Percentiles rank a stretch among this genome's conserved stretches.
Conservation (phyloP, 2,797 vertebrate species). For the Labeo calbasu region DNA sequence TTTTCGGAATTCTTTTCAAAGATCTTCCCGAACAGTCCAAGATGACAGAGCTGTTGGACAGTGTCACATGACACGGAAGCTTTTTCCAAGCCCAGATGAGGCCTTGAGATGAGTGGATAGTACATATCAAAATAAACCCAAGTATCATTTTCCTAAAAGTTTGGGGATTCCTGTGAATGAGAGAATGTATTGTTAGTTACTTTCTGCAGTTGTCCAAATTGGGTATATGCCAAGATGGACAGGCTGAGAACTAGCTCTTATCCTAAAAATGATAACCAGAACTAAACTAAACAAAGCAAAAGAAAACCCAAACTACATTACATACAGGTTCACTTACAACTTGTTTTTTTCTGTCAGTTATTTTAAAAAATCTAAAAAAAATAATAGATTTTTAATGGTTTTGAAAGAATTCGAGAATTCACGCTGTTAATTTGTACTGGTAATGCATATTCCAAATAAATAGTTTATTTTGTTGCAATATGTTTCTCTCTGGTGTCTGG, state of each 20-base stretch:
- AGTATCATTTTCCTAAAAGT: slow-evolving; percentile 30
- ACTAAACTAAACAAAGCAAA: neutral
- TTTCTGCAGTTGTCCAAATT: neutral
- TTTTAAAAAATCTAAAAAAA: neutral
- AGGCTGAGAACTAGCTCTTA: too few species aligned
- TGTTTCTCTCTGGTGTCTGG: slow-evolving; percentile 62
- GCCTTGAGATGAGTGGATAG: neutral
- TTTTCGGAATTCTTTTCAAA: slow-evolving; percentile 65
- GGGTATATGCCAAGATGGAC: neutral
- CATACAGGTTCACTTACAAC: neutral
- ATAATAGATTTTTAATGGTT: neutral
- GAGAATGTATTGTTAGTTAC: neutral
- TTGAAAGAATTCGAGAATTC: neutral
- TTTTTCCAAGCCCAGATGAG: slow-evolving; percentile 57
- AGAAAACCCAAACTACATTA: neutral
- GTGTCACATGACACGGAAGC: slow-evolving; percentile 60
- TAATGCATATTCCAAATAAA: slow-evolving; percentile 98
- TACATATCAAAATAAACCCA: slow-evolving; percentile 18
- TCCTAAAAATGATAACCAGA: neutral
- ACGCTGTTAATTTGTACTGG: slow-evolving; percentile 93
- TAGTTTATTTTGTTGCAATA: slow-evolving; percentile 91
- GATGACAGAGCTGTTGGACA: slow-evolving; percentile 46
- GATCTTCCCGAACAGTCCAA: slow-evolving; percentile 61
- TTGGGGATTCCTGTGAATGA: slow-evolving; percentile 21
- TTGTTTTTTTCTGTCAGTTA: too few species aligned